Evolutionary conservation across 2,797 vertebrate species (phyloP).

Genomic region (Sylvia borin): DNA sequence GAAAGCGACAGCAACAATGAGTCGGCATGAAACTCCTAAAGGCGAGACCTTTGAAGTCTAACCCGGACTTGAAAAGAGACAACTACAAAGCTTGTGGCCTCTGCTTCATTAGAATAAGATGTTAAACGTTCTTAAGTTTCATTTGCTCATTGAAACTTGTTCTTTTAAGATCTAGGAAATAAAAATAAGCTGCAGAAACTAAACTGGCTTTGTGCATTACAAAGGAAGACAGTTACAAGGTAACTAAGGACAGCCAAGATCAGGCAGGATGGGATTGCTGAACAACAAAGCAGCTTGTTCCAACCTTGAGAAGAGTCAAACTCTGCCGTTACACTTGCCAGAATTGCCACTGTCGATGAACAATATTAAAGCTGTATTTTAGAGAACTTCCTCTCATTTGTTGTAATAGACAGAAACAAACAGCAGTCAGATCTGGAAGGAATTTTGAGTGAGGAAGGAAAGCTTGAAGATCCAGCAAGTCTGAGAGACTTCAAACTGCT

Average conservation of each 20-base stretch:
- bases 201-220: not conserved
- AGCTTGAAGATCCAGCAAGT: not conserved
- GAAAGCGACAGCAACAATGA: not conserved
- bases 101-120: not conserved
- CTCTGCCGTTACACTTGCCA: not conserved
- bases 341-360: not conserved
- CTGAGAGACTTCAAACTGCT: not conserved
- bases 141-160: not conserved
- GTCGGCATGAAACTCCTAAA: not conserved
- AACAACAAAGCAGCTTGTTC: not conserved
- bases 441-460: not conserved
- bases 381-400: not conserved
- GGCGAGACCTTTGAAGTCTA: constrained; percentile 27
- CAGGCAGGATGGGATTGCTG: not conserved
- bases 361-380: not conserved
- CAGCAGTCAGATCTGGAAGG: not conserved
- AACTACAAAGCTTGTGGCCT: constrained; percentile 18
- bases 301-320: not conserved
- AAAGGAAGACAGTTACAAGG: constrained; percentile 10
- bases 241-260: not conserved
- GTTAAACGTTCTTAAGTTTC: not conserved
- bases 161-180: constrained; percentile 18
- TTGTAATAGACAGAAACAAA: not conserved
- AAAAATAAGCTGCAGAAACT: not conserved
- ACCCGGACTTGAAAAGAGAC: not conserved